Percentiles rank a stretch among this genome's conserved stretches.
phyloP scores from a whole-genome alignment of 2,113 vertebrate genomes.

The Mustelus asterias region DNA sequence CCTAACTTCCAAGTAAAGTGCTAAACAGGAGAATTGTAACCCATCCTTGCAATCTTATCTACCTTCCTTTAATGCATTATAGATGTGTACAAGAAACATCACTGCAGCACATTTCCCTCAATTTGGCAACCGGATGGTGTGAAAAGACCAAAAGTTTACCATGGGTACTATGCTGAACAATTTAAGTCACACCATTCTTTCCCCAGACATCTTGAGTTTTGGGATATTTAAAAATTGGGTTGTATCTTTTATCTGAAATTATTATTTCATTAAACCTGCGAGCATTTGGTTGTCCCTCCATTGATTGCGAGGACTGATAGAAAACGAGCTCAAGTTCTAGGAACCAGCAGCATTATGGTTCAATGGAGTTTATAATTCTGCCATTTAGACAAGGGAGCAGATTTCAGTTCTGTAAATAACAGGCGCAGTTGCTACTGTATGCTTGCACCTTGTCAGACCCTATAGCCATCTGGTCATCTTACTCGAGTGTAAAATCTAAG shows the following conservation, averaged over 20 bases:
- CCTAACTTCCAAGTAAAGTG: too few relatives aligned
- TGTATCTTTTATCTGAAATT: background rate
- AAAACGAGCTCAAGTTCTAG: background rate
- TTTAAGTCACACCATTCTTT: background rate
- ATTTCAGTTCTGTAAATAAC: background rate
- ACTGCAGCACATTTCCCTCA: background rate
- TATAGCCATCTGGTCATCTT: background rate
- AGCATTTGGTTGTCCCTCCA: background rate
- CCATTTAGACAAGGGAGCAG: background rate
- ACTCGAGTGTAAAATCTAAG: background rate
- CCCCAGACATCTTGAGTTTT: too few relatives aligned
- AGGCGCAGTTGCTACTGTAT: background rate
- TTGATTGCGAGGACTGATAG: background rate
- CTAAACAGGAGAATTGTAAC: background rate
- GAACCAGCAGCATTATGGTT: background rate
- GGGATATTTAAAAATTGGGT: background rate
- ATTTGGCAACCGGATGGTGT: background rate
- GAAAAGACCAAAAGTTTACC: background rate
- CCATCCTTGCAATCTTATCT: background rate
- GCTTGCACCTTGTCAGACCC: background rate
- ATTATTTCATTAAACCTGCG: background rate
- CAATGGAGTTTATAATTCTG: background rate
- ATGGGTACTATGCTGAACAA: background rate
- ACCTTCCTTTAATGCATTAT: background rate
- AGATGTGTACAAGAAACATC: background rate